Percentiles rank a stretch among this genome's conserved stretches.
These are phyloP conservation scores for Silvanus unidentatus DNA, from an alignment of 2,888 invertebrate species.

Conservation along the genomic window DNA sequence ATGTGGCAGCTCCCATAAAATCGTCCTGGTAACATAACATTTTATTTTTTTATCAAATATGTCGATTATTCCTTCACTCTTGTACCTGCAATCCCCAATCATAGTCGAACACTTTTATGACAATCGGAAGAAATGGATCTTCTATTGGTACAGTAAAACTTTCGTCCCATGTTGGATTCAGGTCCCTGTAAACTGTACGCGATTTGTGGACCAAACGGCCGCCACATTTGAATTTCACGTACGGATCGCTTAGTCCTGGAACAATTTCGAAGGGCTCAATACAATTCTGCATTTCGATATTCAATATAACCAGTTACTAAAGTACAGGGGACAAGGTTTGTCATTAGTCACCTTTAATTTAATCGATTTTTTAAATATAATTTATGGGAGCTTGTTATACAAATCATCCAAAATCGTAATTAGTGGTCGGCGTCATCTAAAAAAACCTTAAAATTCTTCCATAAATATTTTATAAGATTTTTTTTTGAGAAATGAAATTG, in stretches of 20 bases:
- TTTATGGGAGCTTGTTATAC: too few relatives aligned
- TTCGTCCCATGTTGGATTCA: slow-evolving; percentile 99
- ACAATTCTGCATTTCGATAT: too few relatives aligned
- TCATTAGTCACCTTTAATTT: too few relatives aligned
- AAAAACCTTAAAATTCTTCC: too few relatives aligned
- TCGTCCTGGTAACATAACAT: slow-evolving; percentile 63
- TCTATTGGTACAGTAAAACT: slow-evolving; percentile 87
- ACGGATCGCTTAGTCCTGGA: slow-evolving; percentile 93
- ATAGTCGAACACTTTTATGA: slow-evolving; percentile 93
- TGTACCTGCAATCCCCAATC: slow-evolving; percentile 78
- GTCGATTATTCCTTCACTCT: not conserved
- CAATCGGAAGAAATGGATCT: slow-evolving; percentile 80
- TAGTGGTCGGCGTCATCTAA: too few relatives aligned
- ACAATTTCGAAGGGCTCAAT: slow-evolving; percentile 35
- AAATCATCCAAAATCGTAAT: too few relatives aligned
- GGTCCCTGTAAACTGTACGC: slow-evolving; percentile 85
- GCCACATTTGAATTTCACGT: slow-evolving; percentile 90
- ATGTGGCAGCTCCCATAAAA: slow-evolving; percentile 88
- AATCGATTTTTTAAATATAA: too few relatives aligned
- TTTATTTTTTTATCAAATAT: slow-evolving; percentile 3
- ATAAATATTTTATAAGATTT: too few relatives aligned
- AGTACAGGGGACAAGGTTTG: too few relatives aligned
- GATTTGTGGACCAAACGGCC: slow-evolving; percentile 88
- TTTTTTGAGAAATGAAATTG: too few relatives aligned
- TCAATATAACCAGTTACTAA: too few relatives aligned